Conservation (phyloP, 2,797 vertebrate species). For the Lemur catta region DNA sequence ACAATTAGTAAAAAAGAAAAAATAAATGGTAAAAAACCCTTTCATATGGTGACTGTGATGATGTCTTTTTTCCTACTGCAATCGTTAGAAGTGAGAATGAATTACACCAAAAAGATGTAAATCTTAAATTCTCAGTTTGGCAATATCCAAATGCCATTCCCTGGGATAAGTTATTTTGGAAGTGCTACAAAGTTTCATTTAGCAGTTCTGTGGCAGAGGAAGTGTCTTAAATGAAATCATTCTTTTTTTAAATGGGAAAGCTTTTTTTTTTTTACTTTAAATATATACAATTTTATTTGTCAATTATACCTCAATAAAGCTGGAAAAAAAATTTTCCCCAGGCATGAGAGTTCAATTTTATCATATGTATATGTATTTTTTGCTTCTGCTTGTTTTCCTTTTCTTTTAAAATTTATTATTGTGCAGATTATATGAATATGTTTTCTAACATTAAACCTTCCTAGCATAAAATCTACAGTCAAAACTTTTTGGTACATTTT, state of each 20-base stretch:
- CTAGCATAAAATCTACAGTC: neutral
- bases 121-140: neutral
- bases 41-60: neutral
- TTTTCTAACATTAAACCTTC: neutral
- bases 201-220: neutral
- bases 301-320: neutral
- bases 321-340: neutral
- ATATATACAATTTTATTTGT: neutral
- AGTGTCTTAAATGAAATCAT: neutral
- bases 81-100: neutral
- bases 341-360: conserved; percentile 12
- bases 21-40: neutral
- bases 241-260: neutral
- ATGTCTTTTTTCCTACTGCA: neutral
- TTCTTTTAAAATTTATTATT: neutral
- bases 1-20: neutral
- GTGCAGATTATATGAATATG: neutral
- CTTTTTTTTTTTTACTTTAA: neutral
- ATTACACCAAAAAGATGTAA: neutral
- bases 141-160: neutral
- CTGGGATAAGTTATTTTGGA: neutral
- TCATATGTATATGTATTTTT: neutral
- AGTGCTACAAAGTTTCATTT: neutral
- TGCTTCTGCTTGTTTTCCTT: neutral
- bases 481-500: neutral